Conservation (phyloP, 30 jellyfish, hydroid and myxozoan species). For the Hydractinia symbiolongicarpus region DNA sequence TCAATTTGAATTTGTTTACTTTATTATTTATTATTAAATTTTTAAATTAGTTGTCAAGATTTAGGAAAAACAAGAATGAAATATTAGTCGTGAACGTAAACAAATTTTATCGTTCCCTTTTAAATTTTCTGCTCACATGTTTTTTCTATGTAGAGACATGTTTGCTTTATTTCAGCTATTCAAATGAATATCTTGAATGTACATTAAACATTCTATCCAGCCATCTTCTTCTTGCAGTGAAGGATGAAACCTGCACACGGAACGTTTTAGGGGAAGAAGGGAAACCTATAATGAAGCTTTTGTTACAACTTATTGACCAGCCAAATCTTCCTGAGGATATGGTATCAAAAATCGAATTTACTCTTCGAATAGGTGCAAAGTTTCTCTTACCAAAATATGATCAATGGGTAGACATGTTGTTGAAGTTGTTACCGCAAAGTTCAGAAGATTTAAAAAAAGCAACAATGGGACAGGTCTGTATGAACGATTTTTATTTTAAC, state of each 20-base stretch:
- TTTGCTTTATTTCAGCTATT: conserved; percentile 22
- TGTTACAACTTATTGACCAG: conserved; percentile 49
- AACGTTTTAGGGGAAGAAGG: conserved; percentile 56
- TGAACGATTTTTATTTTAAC: no score
- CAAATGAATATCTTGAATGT: conserved; percentile 43
- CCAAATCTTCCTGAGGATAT: background rate
- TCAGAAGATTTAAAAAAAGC: conserved; percentile 22
- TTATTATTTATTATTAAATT: no score
- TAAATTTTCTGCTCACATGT: no score
- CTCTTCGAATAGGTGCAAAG: conserved; percentile 67
- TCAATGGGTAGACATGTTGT: conserved; percentile 55
- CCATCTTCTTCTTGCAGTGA: conserved; percentile 58
- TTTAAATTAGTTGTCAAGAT: no score
- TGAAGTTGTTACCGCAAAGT: conserved; percentile 50
- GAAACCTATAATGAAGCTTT: conserved; percentile 43
- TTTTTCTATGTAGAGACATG: no score
- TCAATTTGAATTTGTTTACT: no score
- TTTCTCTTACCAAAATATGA: conserved; percentile 53
- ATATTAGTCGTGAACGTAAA: no score
- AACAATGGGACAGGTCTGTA: conserved; percentile 58
- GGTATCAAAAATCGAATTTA: conserved; percentile 34
- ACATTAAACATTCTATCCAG: conserved; percentile 49
- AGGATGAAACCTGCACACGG: conserved; percentile 44
- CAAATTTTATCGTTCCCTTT: no score
- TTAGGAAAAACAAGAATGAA: no score